These are phyloP conservation scores for Ceratina australensis DNA, from an alignment of 1,140 invertebrate genomes.

Conservation along the genomic window DNA sequence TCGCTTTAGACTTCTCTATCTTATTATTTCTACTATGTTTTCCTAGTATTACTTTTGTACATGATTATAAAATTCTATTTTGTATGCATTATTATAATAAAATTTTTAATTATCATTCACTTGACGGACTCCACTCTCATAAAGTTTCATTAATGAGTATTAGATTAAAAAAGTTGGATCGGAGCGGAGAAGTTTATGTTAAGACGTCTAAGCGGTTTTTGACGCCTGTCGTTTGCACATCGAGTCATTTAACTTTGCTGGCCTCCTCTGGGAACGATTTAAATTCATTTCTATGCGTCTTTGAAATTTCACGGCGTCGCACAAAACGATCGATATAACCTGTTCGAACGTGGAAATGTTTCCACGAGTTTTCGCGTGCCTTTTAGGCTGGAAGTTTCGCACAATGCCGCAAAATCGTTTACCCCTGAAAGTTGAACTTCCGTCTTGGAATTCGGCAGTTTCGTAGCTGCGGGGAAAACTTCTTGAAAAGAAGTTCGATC, in stretches of 20 bases:
- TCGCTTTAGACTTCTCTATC: too few relatives aligned
- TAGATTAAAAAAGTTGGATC: too few relatives aligned
- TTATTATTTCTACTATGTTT: too few relatives aligned
- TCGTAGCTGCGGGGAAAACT: background rate
- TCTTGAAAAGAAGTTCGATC: background rate
- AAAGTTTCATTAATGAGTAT: too few relatives aligned
- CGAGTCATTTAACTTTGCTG: background rate
- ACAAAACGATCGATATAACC: slow-evolving; percentile 5
- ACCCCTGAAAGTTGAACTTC: background rate
- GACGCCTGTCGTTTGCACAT: slow-evolving; percentile 25
- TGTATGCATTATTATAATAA: too few relatives aligned
- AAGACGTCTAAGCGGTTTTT: too few relatives aligned
- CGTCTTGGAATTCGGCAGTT: background rate
- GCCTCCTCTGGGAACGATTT: background rate
- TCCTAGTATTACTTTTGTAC: too few relatives aligned
- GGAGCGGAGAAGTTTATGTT: too few relatives aligned
- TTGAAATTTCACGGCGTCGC: slow-evolving; percentile 2
- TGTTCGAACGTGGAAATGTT: background rate
- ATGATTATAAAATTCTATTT: too few relatives aligned
- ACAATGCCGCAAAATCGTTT: slow-evolving; percentile 6
- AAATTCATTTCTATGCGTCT: slow-evolving; percentile 23
- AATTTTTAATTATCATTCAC: too few relatives aligned
- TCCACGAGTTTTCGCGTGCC: slow-evolving; percentile 3
- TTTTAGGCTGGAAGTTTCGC: slow-evolving; percentile 8
- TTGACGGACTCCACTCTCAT: too few relatives aligned